These are phyloP conservation scores for Ostrea edulis DNA, from an alignment of 1,140 invertebrate genomes.

Conservation along the genomic window DNA sequence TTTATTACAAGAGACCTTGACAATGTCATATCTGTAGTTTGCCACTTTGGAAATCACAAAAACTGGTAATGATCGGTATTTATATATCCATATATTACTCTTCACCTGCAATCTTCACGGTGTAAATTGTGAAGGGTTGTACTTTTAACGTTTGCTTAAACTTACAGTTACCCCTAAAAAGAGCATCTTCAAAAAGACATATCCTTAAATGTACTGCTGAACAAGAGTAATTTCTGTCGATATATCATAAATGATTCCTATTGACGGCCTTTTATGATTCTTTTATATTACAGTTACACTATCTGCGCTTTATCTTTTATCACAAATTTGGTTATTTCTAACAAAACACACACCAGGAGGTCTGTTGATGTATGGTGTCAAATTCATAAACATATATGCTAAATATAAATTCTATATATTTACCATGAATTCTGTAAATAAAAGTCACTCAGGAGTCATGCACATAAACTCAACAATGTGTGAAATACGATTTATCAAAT, in stretches of 20 bases:
- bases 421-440: not conserved
- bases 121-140: not conserved
- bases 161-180: not conserved
- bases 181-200: not conserved
- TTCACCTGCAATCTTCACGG: not conserved
- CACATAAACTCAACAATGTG: not conserved
- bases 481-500: conserved; percentile 31
- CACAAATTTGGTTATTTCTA: not conserved
- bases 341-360: not conserved
- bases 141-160: conserved; percentile 13
- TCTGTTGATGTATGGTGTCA: not conserved
- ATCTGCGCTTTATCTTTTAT: not conserved
- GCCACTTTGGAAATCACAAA: not conserved
- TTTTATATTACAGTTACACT: not conserved
- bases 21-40: not conserved
- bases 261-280: not conserved
- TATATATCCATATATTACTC: not conserved
- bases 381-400: conserved; percentile 4
- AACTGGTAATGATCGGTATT: not conserved
- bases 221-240: not conserved
- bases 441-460: not conserved
- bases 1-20: not conserved
- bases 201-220: not conserved
- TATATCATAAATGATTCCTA: not conserved
- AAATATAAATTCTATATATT: not conserved